A percentile compares a stretch with the other conserved stretches of the same genome.
phyloP scores from a whole-genome alignment of 2,113 vertebrate genomes.

The Poeciliopsis prolifica region DNA sequence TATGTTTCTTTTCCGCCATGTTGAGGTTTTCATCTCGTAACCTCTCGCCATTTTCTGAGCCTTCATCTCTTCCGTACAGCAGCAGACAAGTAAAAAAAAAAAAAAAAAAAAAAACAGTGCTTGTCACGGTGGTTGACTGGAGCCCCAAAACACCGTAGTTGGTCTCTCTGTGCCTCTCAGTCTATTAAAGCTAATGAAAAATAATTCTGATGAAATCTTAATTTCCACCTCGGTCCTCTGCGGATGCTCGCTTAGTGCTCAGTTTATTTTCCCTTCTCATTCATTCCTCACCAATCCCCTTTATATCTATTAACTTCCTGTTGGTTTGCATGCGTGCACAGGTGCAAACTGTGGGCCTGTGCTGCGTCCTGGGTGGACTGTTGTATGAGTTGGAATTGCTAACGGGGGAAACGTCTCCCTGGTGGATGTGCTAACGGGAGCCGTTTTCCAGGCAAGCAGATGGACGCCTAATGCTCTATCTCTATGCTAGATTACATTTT shows the following conservation, averaged over 20 bases:
- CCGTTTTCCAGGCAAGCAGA: slow-evolving; percentile 28
- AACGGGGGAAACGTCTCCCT: slow-evolving; percentile 27
- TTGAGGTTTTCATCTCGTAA: not conserved
- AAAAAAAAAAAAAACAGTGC: slow-evolving; percentile 19
- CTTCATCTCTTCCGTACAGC: slow-evolving; percentile 7
- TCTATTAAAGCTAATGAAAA: slow-evolving; percentile 56
- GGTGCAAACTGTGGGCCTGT: slow-evolving; percentile 8
- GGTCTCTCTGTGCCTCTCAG: slow-evolving; percentile 28
- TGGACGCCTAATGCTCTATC: slow-evolving; percentile 31
- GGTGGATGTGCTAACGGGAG: slow-evolving; percentile 4
- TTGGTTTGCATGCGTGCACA: slow-evolving; percentile 12
- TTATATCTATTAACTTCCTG: not conserved
- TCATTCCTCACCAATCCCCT: not conserved
- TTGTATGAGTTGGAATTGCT: slow-evolving; percentile 27
- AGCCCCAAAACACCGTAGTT: slow-evolving; percentile 4
- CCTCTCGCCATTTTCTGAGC: not conserved
- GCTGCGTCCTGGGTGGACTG: slow-evolving; percentile 25
- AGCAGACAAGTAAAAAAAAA: slow-evolving; percentile 25
- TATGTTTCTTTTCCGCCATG: not conserved
- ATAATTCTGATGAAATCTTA: slow-evolving; percentile 48
- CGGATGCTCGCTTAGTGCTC: slow-evolving; percentile 24
- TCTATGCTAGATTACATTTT: slow-evolving; percentile 43
- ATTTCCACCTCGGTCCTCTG: slow-evolving; percentile 29
- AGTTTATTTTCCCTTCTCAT: not conserved
- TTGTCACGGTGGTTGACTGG: slow-evolving; percentile 25